Conservation (phyloP, 2,797 vertebrate species). For the Sebastes miniatus region DNA sequence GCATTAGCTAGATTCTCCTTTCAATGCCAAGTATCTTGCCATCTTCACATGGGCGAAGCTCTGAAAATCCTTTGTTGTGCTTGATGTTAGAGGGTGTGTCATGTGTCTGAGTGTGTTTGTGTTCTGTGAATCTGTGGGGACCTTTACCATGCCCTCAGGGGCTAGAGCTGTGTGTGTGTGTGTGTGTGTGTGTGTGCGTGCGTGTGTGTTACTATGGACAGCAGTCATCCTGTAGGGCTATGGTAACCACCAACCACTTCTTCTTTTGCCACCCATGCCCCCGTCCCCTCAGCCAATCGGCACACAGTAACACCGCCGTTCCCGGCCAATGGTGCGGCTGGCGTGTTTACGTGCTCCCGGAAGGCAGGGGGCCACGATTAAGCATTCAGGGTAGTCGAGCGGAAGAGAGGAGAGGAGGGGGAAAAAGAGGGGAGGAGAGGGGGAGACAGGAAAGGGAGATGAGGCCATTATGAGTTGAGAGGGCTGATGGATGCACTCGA, state of each 20-base stretch:
- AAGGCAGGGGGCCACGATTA: constrained; percentile 75
- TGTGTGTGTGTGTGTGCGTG: not conserved
- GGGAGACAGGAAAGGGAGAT: constrained; percentile 45
- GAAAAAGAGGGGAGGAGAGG: constrained; percentile 18
- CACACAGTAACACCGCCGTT: constrained; percentile 37
- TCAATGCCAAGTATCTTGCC: not conserved
- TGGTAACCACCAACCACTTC: constrained; percentile 71
- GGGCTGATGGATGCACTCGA: constrained; percentile 64
- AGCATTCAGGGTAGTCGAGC: constrained; percentile 78
- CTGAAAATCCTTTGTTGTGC: constrained; percentile 68
- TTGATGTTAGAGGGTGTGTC: constrained; percentile 74
- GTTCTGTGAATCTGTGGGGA: constrained; percentile 58
- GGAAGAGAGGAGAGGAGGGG: constrained; percentile 56
- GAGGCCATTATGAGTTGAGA: constrained; percentile 71
- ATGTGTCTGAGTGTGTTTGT: constrained; percentile 70
- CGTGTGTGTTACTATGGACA: constrained; percentile 46
- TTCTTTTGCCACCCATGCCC: constrained; percentile 60
- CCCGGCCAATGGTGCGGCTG: constrained; percentile 68
- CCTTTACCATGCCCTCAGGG: constrained; percentile 61
- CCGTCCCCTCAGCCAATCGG: constrained; percentile 61
- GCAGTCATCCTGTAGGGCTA: constrained; percentile 62
- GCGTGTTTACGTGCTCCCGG: constrained; percentile 74
- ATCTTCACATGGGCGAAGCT: constrained; percentile 26
- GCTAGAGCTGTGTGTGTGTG: constrained; percentile 8
- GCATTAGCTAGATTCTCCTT: not conserved